Conservation (phyloP, 1,140 invertebrate genomes). For the Teleopsis dalmanni region DNA sequence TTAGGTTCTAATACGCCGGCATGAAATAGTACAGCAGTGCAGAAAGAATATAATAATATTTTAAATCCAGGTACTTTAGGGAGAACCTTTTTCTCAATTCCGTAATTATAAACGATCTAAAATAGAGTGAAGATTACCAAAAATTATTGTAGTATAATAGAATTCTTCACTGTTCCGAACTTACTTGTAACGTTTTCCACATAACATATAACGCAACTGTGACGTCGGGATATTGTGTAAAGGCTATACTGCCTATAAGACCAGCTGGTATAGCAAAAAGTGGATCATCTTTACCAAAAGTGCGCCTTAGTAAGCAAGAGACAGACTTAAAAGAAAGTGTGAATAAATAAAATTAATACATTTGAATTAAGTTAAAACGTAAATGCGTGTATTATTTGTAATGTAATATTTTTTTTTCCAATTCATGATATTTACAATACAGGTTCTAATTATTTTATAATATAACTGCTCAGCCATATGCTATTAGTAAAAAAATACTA, state of each 20-base stretch:
- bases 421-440: too few species aligned
- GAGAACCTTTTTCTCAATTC: constrained; percentile 50
- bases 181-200: constrained; percentile 64
- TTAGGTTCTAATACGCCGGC: constrained; percentile 71
- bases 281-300: constrained; percentile 50
- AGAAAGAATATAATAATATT: constrained; percentile 66
- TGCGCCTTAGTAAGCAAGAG: constrained; percentile 53
- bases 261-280: constrained; percentile 57
- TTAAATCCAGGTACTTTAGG: constrained; percentile 56
- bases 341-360: too few species aligned
- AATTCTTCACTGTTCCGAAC: neutral
- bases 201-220: constrained; percentile 62
- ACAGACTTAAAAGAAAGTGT: constrained; percentile 45
- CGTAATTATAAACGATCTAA: constrained; percentile 55
- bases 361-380: too few species aligned
- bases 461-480: too few species aligned
- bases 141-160: too few species aligned
- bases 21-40: constrained; percentile 74
- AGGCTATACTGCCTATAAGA: constrained; percentile 54
- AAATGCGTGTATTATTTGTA: too few species aligned
- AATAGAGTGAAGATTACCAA: too few species aligned
- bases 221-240: constrained; percentile 58
- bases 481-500: neutral
- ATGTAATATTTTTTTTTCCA: too few species aligned
- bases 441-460: too few species aligned